These are phyloP conservation scores for Haliclystus octoradiatus DNA, from an alignment of 30 jellyfish, hydroid and myxozoan genomes.

Conservation along the genomic window DNA sequence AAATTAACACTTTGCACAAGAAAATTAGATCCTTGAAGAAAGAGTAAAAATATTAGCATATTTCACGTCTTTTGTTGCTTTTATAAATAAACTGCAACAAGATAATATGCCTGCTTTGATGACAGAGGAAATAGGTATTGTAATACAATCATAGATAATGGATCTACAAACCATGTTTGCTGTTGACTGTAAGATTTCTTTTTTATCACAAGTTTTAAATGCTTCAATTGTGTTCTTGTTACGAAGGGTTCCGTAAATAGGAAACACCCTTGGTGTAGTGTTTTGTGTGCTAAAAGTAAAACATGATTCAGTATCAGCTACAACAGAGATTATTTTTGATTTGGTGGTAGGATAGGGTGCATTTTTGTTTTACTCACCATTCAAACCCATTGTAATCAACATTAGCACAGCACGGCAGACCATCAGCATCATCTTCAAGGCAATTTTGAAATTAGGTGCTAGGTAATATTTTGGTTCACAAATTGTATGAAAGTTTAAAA, in stretches of 20 bases:
- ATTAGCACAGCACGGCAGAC: constrained; percentile 57
- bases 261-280: constrained; percentile 40
- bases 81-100: no score
- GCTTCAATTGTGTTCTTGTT: constrained; percentile 66
- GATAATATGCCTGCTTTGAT: no score
- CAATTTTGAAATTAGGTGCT: background rate
- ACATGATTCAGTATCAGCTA: no score
- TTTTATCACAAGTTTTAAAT: constrained; percentile 75
- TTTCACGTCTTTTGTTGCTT: no score
- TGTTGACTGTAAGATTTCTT: constrained; percentile 27
- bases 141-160: no score
- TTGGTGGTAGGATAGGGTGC: no score
- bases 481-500: no score
- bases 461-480: no score
- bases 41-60: background rate
- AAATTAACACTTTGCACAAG: background rate
- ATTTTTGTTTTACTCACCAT: background rate
- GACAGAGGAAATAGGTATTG: no score
- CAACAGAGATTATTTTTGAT: no score
- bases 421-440: constrained; percentile 45
- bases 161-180: constrained; percentile 73
- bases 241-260: constrained; percentile 39
- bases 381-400: constrained; percentile 73
- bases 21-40: background rate
- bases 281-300: background rate